Conservation (phyloP, 1,140 invertebrate species). For the Phenacoccus solenopsis region DNA sequence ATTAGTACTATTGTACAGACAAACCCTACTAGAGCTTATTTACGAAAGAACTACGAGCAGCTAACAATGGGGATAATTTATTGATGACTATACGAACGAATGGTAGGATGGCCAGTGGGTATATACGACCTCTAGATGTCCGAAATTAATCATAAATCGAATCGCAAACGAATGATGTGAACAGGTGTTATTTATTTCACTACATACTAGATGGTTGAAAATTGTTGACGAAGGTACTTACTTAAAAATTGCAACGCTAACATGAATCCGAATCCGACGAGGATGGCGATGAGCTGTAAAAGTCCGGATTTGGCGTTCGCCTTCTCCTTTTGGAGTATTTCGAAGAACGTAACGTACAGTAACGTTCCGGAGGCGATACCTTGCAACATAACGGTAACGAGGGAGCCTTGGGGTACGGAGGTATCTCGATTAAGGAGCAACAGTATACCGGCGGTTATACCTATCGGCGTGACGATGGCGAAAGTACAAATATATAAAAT, state of each 20-base stretch:
- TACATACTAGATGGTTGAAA: no score
- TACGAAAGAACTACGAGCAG: no score
- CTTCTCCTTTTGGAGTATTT: slow-evolving; percentile 66
- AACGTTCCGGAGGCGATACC: slow-evolving; percentile 76
- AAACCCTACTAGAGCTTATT: no score
- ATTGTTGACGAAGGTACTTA: no score
- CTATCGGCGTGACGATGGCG: slow-evolving; percentile 55
- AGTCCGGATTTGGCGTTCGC: slow-evolving; percentile 51
- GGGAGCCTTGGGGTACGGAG: slow-evolving; percentile 32
- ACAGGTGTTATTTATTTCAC: no score
- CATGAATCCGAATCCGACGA: slow-evolving; percentile 64
- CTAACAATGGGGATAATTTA: no score
- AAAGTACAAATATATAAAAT: slow-evolving; percentile 45
- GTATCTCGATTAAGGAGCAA: slow-evolving; percentile 34
- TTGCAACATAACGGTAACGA: slow-evolving; percentile 45
- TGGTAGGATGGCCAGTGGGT: no score
- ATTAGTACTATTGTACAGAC: no score
- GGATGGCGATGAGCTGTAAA: slow-evolving; percentile 51
- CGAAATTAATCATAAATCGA: no score
- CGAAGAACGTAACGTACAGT: slow-evolving; percentile 82
- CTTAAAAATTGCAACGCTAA: slow-evolving; percentile 57
- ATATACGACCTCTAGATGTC: no score
- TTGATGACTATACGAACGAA: no score
- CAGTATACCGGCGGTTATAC: slow-evolving; percentile 47
- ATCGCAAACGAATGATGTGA: no score